A percentile compares a stretch with the other conserved stretches of the same genome.
phyloP scores from a whole-genome alignment of 2,113 vertebrate species.

The Notechis scutatus region DNA sequence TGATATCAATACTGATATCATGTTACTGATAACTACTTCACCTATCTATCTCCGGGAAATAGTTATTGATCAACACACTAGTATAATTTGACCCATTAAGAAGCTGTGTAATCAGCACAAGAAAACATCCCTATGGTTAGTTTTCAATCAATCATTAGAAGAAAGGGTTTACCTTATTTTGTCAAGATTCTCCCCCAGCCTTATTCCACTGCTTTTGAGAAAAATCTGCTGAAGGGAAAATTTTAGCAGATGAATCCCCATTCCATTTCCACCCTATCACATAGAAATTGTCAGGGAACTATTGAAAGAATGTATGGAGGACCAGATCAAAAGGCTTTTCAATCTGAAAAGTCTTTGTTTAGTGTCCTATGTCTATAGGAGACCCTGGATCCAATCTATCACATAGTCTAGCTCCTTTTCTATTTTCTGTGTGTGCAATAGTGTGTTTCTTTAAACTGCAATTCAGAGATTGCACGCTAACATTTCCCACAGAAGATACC shows the following conservation, averaged over 20 bases:
- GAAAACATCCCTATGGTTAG: background rate
- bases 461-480: background rate
- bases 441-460: background rate
- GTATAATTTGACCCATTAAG: background rate
- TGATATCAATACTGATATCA: background rate
- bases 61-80: background rate
- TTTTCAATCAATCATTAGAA: background rate
- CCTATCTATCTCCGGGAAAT: background rate
- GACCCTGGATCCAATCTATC: background rate
- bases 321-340: background rate
- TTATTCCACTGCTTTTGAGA: background rate
- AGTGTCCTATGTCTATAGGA: background rate
- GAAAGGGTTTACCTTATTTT: background rate
- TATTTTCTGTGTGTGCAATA: too few relatives aligned
- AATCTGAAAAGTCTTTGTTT: too few relatives aligned
- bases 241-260: background rate
- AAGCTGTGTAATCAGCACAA: background rate
- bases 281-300: background rate
- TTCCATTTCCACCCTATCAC: background rate
- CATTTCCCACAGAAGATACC: background rate
- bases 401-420: background rate
- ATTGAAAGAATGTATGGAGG: too few relatives aligned
- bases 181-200: background rate
- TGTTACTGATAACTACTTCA: background rate
- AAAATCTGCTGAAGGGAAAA: background rate